Base-by-base conservation (phyloP, 2,888 invertebrate genomes). In the Hoplodrina ambigua region DNA sequence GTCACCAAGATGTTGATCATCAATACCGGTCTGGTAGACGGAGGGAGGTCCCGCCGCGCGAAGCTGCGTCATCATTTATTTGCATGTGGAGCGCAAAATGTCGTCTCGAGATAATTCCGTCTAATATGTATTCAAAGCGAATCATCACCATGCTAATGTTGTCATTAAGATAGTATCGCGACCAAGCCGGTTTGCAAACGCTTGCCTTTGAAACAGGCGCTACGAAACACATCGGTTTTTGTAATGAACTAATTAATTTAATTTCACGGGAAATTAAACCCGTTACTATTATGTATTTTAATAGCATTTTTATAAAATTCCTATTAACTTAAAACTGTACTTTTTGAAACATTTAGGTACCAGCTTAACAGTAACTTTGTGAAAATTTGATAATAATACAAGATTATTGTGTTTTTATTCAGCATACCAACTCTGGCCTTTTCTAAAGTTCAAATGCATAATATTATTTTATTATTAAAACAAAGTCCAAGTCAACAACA, bases 141-240 rank as follows among this genome's bases (percentile, higher is more conserved):
- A 92, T 90, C 88, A 89, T 90, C 89, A 86, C 86, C 87, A 92
- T 91, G 90, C 88, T 91, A 93, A 94, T 94, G 88, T 89, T 86
- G 86, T 90, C 87, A 94, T 93, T 92, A 90, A 90, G 90, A 92
- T 93, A 88, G 89, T 90, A 86, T 86, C 86, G 57, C 68, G 59
- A 54, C 58, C 54, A 65, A 84, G 88, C 90, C 87, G 89, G 91
- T 92, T 92, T 84, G 79, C 63, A 57, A 77, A 72, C 63, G 73
- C 69, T 53, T 59, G 41, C 33, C 55, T 72, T 71, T 63, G 56
- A 78, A 56, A 56, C 65, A 30, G 53, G 53, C 69, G 67, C 53
- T 69, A 69, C 50, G 54, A 64, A 58, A 49, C 17, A 46, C 37
- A 30, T 66, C n/a, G 30, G 53, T 54, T 60, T 66, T 56, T 55